Percentiles rank a stretch among this genome's conserved stretches.
Evolutionary conservation across 2,797 vertebrate species (phyloP).

Genomic region (Ctenochaetus hawaiiensis): DNA sequence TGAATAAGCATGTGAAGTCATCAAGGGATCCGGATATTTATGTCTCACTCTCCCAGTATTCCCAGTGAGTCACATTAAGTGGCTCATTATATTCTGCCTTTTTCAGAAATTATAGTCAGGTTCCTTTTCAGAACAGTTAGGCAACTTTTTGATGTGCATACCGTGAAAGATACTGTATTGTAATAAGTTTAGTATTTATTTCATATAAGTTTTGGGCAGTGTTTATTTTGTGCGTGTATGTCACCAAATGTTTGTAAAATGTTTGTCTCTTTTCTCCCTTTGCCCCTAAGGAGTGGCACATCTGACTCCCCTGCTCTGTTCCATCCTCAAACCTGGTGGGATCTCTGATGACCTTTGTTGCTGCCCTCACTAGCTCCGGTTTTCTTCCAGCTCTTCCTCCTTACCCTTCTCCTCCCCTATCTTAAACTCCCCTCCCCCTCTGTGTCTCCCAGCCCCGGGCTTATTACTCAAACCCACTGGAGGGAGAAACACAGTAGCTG

Average conservation of each 20-base stretch:
- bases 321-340: slow-evolving; percentile 62
- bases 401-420: slow-evolving; percentile 64
- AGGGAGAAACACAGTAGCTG: slow-evolving; percentile 73
- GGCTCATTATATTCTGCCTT: not conserved
- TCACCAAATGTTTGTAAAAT: slow-evolving; percentile 3
- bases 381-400: slow-evolving; percentile 50
- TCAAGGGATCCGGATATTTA: slow-evolving; percentile 29
- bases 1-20: slow-evolving; percentile 50
- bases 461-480: slow-evolving; percentile 72
- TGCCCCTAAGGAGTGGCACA: slow-evolving; percentile 49
- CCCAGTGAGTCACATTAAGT: slow-evolving; percentile 23
- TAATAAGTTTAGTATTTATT: not conserved
- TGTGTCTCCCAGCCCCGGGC: slow-evolving; percentile 57
- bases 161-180: not conserved
- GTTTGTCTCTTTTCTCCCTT: slow-evolving; percentile 2
- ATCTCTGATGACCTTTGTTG: slow-evolving; percentile 72
- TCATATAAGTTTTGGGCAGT: not conserved
- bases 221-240: not conserved
- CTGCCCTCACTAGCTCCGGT: slow-evolving; percentile 44
- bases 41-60: slow-evolving; percentile 27
- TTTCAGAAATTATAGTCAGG: not conserved
- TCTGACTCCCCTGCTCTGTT: slow-evolving; percentile 33
- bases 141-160: not conserved
- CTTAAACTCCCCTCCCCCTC: slow-evolving; percentile 55
- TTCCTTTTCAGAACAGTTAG: slow-evolving; percentile 1